These are phyloP conservation scores for Podabrus alpinus DNA, from an alignment of 2,888 invertebrate genomes.

Conservation along the genomic window DNA sequence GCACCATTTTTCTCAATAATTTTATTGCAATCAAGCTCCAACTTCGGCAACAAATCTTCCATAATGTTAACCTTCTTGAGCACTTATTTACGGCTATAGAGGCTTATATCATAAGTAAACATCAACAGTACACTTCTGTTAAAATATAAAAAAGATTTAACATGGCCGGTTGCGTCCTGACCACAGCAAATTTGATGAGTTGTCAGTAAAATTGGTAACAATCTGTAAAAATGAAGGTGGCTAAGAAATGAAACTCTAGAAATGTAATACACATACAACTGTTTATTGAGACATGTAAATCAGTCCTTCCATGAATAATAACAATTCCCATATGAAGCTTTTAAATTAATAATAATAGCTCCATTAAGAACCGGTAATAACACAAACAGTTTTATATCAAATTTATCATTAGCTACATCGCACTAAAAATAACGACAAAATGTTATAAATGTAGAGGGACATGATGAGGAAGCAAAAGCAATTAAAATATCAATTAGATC, in stretches of 20 bases:
- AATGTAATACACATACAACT: slow-evolving; percentile 67
- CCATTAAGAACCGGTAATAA: slow-evolving; percentile 34
- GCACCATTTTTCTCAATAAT: too few species aligned
- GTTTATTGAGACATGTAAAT: slow-evolving; percentile 67
- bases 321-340: slow-evolving; percentile 46
- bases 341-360: slow-evolving; percentile 39
- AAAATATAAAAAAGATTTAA: too few species aligned
- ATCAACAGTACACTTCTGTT: too few species aligned
- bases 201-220: not conserved
- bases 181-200: not conserved
- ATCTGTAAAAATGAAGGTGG: not conserved
- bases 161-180: too few species aligned
- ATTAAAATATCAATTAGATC: slow-evolving; percentile 36
- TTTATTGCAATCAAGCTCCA: too few species aligned
- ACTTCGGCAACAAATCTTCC: too few species aligned
- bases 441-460: slow-evolving; percentile 45
- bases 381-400: slow-evolving; percentile 34
- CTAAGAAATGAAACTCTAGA: slow-evolving; percentile 42
- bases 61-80: too few species aligned
- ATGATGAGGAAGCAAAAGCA: slow-evolving; percentile 50
- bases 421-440: slow-evolving; percentile 50
- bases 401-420: slow-evolving; percentile 52
- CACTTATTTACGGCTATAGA: too few species aligned
- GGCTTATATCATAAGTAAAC: too few species aligned
- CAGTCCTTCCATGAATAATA: slow-evolving; percentile 54